These are phyloP conservation scores for Hipposideros larvatus DNA, from an alignment of 2,797 vertebrate species.

Conservation along the genomic window DNA sequence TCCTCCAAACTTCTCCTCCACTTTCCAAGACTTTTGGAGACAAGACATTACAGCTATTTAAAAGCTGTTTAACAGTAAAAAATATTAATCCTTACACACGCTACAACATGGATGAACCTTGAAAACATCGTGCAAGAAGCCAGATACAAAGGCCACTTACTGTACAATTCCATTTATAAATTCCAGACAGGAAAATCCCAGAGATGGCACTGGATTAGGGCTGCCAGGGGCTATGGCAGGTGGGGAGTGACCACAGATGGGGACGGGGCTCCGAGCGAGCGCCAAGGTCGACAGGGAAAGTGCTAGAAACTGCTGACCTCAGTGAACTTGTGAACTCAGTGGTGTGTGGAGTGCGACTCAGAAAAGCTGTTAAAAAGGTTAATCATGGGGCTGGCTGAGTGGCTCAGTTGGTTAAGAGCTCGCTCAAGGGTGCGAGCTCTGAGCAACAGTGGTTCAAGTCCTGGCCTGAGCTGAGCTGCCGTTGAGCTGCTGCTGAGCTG, in stretches of 20 bases:
- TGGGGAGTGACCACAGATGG: neutral
- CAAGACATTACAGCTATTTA: neutral
- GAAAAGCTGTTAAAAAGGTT: neutral
- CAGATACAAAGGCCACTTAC: neutral
- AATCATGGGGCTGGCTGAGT: no score
- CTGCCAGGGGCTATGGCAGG: neutral
- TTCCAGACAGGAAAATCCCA: no score
- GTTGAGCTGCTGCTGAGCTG: no score
- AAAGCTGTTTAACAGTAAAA: neutral
- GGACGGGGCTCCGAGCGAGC: no score
- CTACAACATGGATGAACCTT: neutral
- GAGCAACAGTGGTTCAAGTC: no score
- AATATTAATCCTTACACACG: neutral
- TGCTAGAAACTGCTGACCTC: neutral
- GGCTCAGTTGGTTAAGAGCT: no score
- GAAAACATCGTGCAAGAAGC: neutral
- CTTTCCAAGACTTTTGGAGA: neutral
- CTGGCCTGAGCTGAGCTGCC: no score
- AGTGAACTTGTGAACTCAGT: fast-evolving
- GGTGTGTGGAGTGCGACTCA: neutral
- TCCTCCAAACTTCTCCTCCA: neutral
- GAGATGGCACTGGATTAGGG: fast-evolving
- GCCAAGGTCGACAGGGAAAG: fast-evolving
- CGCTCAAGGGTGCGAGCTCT: no score
- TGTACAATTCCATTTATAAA: no score